Conservation (phyloP, 2,797 vertebrate species). For the Hippocampus kuda region DNA sequence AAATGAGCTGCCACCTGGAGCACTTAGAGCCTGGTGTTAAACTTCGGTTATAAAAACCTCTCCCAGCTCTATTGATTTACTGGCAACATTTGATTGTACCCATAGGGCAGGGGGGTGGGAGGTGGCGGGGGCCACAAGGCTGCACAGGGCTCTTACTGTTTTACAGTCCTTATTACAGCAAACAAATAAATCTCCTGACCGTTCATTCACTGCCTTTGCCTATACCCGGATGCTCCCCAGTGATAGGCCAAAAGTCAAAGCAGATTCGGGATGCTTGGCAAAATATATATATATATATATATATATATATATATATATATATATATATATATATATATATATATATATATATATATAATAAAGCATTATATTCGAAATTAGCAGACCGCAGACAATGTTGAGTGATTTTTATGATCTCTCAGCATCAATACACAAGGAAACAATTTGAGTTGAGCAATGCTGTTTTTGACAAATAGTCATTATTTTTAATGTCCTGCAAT, state of each 20-base stretch:
- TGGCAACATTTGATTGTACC: slow-evolving; percentile 80
- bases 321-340: too few relatives aligned
- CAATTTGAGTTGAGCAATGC: slow-evolving; percentile 53
- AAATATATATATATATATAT: background rate
- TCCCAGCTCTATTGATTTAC: slow-evolving; percentile 80
- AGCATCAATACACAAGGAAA: slow-evolving; percentile 59
- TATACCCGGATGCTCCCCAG: slow-evolving; percentile 53
- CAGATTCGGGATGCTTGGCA: slow-evolving; percentile 51
- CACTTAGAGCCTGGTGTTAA: slow-evolving; percentile 75
- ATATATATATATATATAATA: background rate
- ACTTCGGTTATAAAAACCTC: slow-evolving; percentile 74
- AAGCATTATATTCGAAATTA: slow-evolving; percentile 58
- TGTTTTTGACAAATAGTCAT: slow-evolving; percentile 55
- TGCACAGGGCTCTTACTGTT: slow-evolving; percentile 73
- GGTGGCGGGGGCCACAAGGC: slow-evolving; percentile 46
- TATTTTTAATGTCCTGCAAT: slow-evolving; percentile 64
- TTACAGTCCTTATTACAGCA: slow-evolving; percentile 78
- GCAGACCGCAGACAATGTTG: slow-evolving; percentile 56
- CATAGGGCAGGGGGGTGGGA: slow-evolving; percentile 64
- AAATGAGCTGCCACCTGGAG: slow-evolving; percentile 80
- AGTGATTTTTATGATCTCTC: slow-evolving; percentile 58
- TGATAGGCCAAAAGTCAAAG: slow-evolving; percentile 58
- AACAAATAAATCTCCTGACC: slow-evolving; percentile 79
- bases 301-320: background rate
- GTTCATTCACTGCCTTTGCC: slow-evolving; percentile 68